Evolutionary conservation across 2,797 vertebrate species (phyloP), one percentile per base, ranked within the genome.

Genomic region (Alfaro cultratus): DNA sequence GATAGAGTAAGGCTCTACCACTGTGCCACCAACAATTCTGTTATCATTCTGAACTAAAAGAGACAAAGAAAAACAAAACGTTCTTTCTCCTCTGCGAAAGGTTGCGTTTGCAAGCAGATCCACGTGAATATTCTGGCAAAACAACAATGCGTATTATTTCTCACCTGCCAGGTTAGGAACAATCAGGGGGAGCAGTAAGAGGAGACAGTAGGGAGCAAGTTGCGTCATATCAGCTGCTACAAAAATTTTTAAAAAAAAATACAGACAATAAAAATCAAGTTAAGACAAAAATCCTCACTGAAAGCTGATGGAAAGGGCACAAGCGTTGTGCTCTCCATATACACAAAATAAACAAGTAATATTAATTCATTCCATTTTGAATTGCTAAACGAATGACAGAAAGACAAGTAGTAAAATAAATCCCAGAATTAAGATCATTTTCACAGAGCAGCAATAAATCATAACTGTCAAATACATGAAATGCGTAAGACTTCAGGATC

Each of bases 21-120:
- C 92, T 16, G 34, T 16, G 26, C 95, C 96, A 1, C 96, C 96
- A 2, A 96, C 94, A 74, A 96, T 96, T 87, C 95, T 95, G 15
- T 73, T 41, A 41, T 85, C 89, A 10, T 73, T n/a, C 18, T 82
- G 85, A 84, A 75, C 96, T 96, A 23, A 57, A 75, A 80, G 29
- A 8, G 18, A 6, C 36, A 12, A 46, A 74, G 72, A 53, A 15
- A 73, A 23, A 70, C 43, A 79, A 45, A 67, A 49, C 70, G 21
- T 34, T 46, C 4, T 12, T 49, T 36, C 31, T 51, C 16, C 45
- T 46, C 72, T 23, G 5, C 18, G 4, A 31, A 77, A 16, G n/a
- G 43, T 57, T 34, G 12, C 21, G 4, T 57, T n/a, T 74, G 62
- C 23, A 60, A 39, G 7, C 23, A 36, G 5, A 47, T 26, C 47